Conservation (phyloP, 1,140 invertebrate species). For the Drosophila albomicans region DNA sequence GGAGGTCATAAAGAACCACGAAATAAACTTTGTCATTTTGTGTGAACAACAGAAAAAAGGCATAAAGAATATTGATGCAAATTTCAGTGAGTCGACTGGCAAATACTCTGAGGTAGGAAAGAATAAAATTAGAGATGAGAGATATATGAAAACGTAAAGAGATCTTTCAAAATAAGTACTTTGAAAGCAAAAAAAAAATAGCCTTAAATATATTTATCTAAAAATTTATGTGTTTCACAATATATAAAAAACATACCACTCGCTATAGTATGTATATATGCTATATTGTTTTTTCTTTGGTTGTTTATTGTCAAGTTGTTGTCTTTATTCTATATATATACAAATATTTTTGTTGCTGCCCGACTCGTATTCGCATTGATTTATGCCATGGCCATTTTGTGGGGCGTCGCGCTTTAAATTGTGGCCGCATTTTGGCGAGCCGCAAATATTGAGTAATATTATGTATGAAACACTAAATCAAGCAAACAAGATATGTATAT, state of each 20-base stretch:
- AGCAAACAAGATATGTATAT: not conserved
- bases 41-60: slow-evolving; percentile 18
- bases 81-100: not conserved
- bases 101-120: slow-evolving; percentile 2
- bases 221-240: slow-evolving; percentile 58
- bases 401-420: slow-evolving; percentile 41
- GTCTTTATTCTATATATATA: not conserved
- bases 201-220: slow-evolving; percentile 47
- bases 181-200: too few relatives aligned
- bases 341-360: not conserved
- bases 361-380: slow-evolving; percentile 45
- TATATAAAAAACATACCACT: slow-evolving; percentile 6
- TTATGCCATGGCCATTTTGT: slow-evolving; percentile 52
- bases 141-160: not conserved
- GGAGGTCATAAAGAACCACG: slow-evolving; percentile 45
- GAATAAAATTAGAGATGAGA: not conserved
- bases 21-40: slow-evolving; percentile 69
- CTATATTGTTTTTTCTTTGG: slow-evolving; percentile 35
- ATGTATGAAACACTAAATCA: slow-evolving; percentile 25
- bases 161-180: not conserved
- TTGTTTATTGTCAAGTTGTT: slow-evolving; percentile 17
- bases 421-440: slow-evolving; percentile 61
- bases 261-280: slow-evolving; percentile 20
- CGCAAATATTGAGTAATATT: slow-evolving; percentile 57
- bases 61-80: not conserved